phyloP scores from a whole-genome alignment of 2,888 invertebrate species.

The Eristalis intricaria region DNA sequence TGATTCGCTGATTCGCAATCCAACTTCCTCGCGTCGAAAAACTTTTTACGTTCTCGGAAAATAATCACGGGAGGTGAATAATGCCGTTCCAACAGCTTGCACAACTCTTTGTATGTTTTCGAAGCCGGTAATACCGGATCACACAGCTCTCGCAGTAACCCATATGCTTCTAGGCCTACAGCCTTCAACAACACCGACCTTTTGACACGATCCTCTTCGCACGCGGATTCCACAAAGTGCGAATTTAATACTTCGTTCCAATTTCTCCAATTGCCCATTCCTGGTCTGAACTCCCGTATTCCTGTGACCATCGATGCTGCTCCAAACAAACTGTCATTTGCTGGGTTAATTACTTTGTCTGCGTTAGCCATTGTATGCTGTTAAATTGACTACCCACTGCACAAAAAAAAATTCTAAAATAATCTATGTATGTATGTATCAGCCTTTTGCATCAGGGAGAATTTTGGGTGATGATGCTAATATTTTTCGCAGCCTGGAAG shows the following conservation, averaged over 20 bases:
- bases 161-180: constrained; percentile 11
- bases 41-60: constrained; percentile 18
- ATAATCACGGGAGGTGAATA: constrained; percentile 21
- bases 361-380: no score
- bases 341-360: no score
- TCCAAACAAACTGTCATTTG: no score
- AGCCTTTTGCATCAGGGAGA: no score
- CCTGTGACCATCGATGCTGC: no score
- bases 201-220: constrained; percentile 52
- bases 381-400: no score
- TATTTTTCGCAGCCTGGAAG: no score
- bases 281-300: constrained; percentile 16
- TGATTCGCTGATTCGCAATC: constrained; percentile 9
- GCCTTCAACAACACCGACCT: constrained; percentile 3
- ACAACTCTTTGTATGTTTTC: neutral
- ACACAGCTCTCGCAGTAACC: constrained; percentile 4
- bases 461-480: no score
- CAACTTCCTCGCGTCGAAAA: neutral
- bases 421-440: no score
- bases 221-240: constrained; percentile 44
- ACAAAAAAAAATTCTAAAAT: no score
- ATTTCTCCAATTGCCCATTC: constrained; percentile 37
- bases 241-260: constrained; percentile 45
- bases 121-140: constrained; percentile 9
- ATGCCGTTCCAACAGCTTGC: neutral